A percentile compares a stretch with the other conserved stretches of the same genome.
Evolutionary conservation across 2,888 invertebrate genomes (phyloP).

Genomic region (Epistrophe eligans): DNA sequence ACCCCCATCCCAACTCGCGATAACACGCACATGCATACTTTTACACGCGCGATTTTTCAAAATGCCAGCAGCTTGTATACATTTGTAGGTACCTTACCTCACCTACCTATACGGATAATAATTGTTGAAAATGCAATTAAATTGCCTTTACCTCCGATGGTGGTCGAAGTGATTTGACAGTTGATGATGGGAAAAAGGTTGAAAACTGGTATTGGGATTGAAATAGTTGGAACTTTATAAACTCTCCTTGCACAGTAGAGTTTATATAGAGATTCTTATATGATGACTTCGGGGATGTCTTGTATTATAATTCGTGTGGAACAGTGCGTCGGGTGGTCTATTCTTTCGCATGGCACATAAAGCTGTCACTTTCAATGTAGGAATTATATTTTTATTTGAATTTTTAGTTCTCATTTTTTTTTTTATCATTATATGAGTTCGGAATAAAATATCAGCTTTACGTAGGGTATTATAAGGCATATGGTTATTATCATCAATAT

Average conservation of each 20-base stretch:
- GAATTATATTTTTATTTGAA: conserved; percentile 51
- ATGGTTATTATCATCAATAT: neutral
- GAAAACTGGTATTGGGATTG: conserved; percentile 24
- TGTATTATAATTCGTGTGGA: conserved; percentile 10
- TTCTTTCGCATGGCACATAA: conserved; percentile 55
- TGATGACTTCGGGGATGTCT: neutral
- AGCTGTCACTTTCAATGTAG: conserved; percentile 73
- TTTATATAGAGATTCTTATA: neutral
- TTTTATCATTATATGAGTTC: conserved; percentile 32
- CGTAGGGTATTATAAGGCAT: neutral
- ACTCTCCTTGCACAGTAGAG: neutral
- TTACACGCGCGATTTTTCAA: conserved; percentile 39
- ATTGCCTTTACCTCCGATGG: conserved; percentile 66
- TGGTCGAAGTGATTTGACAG: conserved; percentile 71
- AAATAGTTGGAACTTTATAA: conserved; percentile 5
- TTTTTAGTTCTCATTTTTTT: conserved; percentile 32
- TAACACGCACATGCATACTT: conserved; percentile 45
- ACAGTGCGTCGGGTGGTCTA: conserved; percentile 66
- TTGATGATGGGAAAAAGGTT: conserved; percentile 73
- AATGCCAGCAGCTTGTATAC: conserved; percentile 55
- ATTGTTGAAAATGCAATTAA: conserved; percentile 74
- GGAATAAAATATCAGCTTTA: conserved; percentile 65
- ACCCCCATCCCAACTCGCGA: neutral
- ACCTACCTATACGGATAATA: neutral
- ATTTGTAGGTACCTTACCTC: too few species aligned